Evolutionary conservation across 1,140 invertebrate genomes (phyloP).

Genomic region (Cyphomyrmex costatus): DNA sequence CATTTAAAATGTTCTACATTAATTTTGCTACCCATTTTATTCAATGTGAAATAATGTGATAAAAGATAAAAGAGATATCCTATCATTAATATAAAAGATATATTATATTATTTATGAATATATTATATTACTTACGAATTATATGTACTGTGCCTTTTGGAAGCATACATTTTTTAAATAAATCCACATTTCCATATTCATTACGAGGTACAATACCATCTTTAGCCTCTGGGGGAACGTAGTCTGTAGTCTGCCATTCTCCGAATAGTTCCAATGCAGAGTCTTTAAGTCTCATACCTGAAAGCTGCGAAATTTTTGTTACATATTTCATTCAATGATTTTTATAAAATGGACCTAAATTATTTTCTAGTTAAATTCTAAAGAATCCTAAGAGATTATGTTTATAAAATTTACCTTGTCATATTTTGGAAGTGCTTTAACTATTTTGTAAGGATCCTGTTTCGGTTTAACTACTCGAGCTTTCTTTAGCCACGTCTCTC

Average conservation of each 20-base stretch:
- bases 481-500: conserved; percentile 96
- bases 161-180: conserved; percentile 98
- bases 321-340: background rate
- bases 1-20: background rate
- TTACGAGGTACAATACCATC: conserved; percentile 98
- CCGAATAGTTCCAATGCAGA: conserved; percentile 96
- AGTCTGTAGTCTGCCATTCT: conserved; percentile 97
- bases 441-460: conserved; percentile 97
- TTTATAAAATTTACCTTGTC: conserved; percentile 89
- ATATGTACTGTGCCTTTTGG: conserved; percentile 97
- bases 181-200: conserved; percentile 99
- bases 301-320: conserved; percentile 86
- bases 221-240: conserved; percentile 95
- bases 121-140: conserved; percentile 89
- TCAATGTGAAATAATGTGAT: background rate
- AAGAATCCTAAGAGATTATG: background rate
- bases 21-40: background rate
- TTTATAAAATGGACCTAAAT: conserved; percentile 16
- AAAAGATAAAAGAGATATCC: conserved; percentile 17
- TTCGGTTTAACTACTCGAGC: conserved; percentile 94
- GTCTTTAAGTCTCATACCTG: conserved; percentile 91
- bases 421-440: conserved; percentile 96
- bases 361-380: conserved; percentile 40
- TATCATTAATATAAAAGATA: background rate
- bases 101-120: no score